Conservation (phyloP, 1,140 invertebrate species). For the Halictus rubicundus region DNA sequence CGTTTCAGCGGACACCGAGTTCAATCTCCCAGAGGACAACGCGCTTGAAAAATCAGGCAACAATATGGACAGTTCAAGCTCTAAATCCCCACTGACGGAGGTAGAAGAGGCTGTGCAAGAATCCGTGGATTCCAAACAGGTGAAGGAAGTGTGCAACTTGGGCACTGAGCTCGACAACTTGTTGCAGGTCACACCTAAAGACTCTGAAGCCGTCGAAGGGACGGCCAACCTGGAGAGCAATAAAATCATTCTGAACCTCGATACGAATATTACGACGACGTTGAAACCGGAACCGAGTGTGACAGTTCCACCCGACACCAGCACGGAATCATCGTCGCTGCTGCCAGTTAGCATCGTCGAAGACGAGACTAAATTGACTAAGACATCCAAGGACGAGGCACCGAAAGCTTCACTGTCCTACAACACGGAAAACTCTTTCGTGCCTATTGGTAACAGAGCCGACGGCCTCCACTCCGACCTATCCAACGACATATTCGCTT, state of each 20-base stretch:
- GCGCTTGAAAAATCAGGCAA: conserved; percentile 32
- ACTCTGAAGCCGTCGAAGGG: conserved; percentile 55
- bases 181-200: conserved; percentile 59
- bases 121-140: conserved; percentile 40
- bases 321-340: conserved; percentile 18
- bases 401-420: conserved; percentile 78
- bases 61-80: not conserved
- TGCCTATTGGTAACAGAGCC: conserved; percentile 81
- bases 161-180: conserved; percentile 71
- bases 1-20: conserved; percentile 11
- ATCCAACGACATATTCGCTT: conserved; percentile 87
- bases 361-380: conserved; percentile 57
- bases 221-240: conserved; percentile 62
- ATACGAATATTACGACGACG: conserved; percentile 78
- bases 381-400: conserved; percentile 68
- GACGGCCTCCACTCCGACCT: conserved; percentile 84
- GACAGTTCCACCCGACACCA: not conserved
- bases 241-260: conserved; percentile 78
- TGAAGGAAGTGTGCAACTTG: conserved; percentile 70
- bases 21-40: conserved; percentile 40
- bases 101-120: conserved; percentile 54
- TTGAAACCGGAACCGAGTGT: conserved; percentile 70
- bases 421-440: conserved; percentile 77
- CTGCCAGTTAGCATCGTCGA: conserved; percentile 35
- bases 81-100: conserved; percentile 47